phyloP scores from a whole-genome alignment of 2,113 vertebrate species.

The Oceanodroma tethys region DNA sequence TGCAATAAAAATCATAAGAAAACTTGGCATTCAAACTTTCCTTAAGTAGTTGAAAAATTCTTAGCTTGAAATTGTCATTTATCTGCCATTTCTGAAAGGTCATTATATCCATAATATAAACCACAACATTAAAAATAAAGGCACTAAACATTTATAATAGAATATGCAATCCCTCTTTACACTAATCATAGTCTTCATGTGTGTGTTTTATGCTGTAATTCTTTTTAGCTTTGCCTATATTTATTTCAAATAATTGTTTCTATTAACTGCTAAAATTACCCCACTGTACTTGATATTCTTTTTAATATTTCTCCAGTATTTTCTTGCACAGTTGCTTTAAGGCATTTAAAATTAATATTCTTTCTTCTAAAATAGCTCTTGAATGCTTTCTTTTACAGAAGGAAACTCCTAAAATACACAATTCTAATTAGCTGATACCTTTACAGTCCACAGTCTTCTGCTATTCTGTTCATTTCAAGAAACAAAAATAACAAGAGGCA shows the following conservation, averaged over 20 bases:
- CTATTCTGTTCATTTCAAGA: not conserved
- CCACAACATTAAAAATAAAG: slow-evolving; percentile 44
- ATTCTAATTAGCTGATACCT: not conserved
- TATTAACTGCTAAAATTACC: not conserved
- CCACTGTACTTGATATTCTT: not conserved
- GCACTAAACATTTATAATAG: slow-evolving; percentile 38
- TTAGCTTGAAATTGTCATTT: slow-evolving; percentile 49
- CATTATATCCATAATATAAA: slow-evolving; percentile 53
- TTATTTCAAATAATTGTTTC: not conserved
- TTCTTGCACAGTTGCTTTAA: not conserved
- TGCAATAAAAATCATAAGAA: slow-evolving; percentile 45
- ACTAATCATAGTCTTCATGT: slow-evolving; percentile 26
- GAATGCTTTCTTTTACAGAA: not conserved
- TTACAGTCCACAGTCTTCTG: not conserved
- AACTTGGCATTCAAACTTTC: slow-evolving; percentile 56
- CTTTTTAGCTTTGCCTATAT: not conserved
- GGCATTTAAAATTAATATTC: not conserved
- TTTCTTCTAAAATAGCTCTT: not conserved
- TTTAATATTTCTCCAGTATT: not conserved
- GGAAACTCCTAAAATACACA: not conserved
- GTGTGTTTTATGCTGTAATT: not conserved
- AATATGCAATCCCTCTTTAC: slow-evolving; percentile 6
- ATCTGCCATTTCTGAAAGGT: slow-evolving; percentile 53
- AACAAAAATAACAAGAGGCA: not conserved
- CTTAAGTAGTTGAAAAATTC: slow-evolving; percentile 52